Evolutionary conservation across 2,888 invertebrate species (phyloP).

Genomic region (Boloria selene): DNA sequence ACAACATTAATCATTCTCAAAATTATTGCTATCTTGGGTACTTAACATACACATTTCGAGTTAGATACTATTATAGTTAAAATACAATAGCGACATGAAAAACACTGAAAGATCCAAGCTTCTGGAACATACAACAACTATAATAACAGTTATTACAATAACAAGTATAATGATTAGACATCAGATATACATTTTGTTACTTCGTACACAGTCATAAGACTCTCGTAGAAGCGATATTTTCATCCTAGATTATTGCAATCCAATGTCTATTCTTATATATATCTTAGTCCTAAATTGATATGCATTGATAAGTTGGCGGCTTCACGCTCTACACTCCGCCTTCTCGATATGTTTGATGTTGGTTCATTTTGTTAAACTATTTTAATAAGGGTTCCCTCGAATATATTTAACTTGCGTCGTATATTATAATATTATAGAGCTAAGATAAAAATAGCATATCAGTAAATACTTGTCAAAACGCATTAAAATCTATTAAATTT

Average conservation of each 20-base stretch:
- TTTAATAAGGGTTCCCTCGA: not conserved
- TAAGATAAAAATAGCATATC: conserved; percentile 12
- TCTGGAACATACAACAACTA: conserved; percentile 39
- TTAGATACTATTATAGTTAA: conserved; percentile 32
- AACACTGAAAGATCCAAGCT: conserved; percentile 33
- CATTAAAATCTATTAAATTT: not conserved
- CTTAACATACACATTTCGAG: conserved; percentile 19
- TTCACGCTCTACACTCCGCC: conserved; percentile 43
- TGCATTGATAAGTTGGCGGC: conserved; percentile 54
- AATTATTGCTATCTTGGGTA: conserved; percentile 39
- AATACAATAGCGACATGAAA: conserved; percentile 34
- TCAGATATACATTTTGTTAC: conserved; percentile 1
- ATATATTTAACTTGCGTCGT: conserved; percentile 68
- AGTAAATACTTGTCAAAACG: conserved; percentile 23
- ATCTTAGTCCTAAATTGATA: conserved; percentile 66
- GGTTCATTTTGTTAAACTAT: conserved; percentile 51
- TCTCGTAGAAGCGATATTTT: conserved; percentile 40
- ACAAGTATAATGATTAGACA: conserved; percentile 21
- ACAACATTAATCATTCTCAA: conserved; percentile 38
- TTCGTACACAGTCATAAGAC: not conserved
- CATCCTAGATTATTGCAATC: conserved; percentile 14
- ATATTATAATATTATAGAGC: conserved; percentile 37
- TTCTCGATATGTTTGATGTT: conserved; percentile 65
- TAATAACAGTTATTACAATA: conserved; percentile 51
- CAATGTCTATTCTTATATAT: conserved; percentile 40